These are phyloP conservation scores for Oligia fasciuncula DNA, from an alignment of 2,888 invertebrate species.

Conservation along the genomic window DNA sequence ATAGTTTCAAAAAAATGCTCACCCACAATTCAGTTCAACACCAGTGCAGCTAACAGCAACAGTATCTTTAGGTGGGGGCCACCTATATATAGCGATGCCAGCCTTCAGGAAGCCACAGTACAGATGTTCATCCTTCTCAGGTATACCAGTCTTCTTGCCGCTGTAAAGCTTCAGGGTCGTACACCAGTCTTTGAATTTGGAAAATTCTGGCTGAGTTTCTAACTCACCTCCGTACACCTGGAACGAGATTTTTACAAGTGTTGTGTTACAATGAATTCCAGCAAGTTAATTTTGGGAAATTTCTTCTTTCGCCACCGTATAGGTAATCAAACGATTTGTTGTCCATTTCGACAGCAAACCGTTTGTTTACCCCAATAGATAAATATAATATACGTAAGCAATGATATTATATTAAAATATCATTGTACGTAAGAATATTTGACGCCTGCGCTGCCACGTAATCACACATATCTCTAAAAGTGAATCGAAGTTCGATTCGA, in stretches of 20 bases:
- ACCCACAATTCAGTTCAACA: slow-evolving; percentile 89
- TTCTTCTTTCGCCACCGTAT: not conserved
- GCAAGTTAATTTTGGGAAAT: no score
- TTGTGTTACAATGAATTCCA: not conserved
- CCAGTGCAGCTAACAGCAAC: slow-evolving; percentile 88
- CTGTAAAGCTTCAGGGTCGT: slow-evolving; percentile 91
- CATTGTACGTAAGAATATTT: not conserved
- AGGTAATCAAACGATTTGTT: not conserved
- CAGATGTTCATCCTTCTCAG: slow-evolving; percentile 82
- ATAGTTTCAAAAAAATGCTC: not conserved
- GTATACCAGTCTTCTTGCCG: slow-evolving; percentile 86
- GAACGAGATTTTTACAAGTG: not conserved
- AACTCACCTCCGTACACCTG: slow-evolving; percentile 92
- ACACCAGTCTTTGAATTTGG: slow-evolving; percentile 92
- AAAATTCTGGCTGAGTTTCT: slow-evolving; percentile 92
- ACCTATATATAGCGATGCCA: slow-evolving; percentile 91
- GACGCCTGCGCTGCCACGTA: not conserved
- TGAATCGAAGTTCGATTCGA: no score
- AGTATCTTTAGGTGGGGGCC: slow-evolving; percentile 90
- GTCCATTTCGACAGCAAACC: not conserved
- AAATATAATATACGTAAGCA: no score
- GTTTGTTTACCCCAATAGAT: not conserved
- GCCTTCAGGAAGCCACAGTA: slow-evolving; percentile 80
- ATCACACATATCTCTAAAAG: not conserved
- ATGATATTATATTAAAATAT: no score